Evolutionary conservation across 2,113 vertebrate genomes (phyloP).

Genomic region (Phasianus colchicus): DNA sequence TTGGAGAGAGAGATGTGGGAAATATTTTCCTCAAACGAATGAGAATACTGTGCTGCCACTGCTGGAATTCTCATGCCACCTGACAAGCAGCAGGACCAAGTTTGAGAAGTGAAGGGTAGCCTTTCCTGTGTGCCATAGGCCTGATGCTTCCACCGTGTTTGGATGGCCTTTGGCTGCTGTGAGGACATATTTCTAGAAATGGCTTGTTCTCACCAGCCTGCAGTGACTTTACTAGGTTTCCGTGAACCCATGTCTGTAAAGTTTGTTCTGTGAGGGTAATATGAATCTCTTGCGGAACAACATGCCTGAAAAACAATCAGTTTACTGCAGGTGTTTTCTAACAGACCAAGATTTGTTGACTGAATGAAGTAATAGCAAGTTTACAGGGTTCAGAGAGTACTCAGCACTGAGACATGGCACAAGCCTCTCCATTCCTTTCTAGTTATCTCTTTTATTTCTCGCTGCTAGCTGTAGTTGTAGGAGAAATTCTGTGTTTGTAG

Average conservation of each 20-base stretch:
- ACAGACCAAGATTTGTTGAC: background rate
- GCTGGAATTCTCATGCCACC: background rate
- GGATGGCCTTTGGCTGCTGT: background rate
- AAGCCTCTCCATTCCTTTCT: background rate
- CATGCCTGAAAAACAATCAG: background rate
- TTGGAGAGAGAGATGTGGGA: background rate
- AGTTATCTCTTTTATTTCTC: background rate
- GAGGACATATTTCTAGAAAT: background rate
- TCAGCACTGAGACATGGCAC: accelerated
- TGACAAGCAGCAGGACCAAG: background rate
- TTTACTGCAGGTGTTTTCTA: background rate
- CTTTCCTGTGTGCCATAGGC: background rate
- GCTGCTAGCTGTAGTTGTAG: background rate
- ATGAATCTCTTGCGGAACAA: background rate
- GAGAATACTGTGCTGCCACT: background rate
- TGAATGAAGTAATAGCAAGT: background rate
- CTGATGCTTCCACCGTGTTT: background rate
- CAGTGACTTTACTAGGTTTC: background rate
- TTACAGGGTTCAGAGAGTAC: background rate
- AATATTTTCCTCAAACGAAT: background rate
- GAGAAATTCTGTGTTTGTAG: background rate
- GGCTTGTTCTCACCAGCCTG: background rate
- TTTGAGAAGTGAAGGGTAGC: background rate
- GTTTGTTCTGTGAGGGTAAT: background rate
- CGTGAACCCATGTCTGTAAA: background rate